Conservation (phyloP, 2,113 vertebrate genomes). For the Ahaetulla prasina region DNA sequence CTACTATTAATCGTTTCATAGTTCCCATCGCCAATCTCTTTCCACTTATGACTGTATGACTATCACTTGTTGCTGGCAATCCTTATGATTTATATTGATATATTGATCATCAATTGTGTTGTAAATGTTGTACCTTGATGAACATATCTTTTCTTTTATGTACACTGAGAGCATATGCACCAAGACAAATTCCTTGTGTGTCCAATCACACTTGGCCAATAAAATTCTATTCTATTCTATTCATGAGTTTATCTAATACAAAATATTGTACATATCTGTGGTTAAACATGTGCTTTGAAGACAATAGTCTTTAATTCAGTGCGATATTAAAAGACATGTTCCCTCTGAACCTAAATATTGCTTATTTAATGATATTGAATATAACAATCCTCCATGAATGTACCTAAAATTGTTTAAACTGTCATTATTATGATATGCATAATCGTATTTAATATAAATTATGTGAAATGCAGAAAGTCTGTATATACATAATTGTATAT, state of each 20-base stretch:
- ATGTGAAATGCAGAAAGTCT: background rate
- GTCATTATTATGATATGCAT: background rate
- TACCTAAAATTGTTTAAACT: background rate
- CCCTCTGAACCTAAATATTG: background rate
- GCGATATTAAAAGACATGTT: background rate
- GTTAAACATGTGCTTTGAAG: background rate
- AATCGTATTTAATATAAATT: background rate
- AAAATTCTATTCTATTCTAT: no score
- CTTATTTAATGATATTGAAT: background rate
- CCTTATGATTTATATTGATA: no score
- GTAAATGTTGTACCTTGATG: no score
- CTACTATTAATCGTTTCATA: no score
- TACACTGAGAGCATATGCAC: no score
- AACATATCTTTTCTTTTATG: no score
- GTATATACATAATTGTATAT: background rate
- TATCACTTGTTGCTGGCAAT: no score
- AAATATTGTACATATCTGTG: background rate
- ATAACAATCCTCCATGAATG: background rate
- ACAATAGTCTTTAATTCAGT: background rate
- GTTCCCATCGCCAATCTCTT: no score
- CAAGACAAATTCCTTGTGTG: no score
- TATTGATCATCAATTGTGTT: no score
- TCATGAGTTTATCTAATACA: background rate
- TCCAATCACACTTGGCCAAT: no score
- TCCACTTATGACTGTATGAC: no score